phyloP scores from a whole-genome alignment of 2,888 invertebrate genomes.

The Abscondita cerata region DNA sequence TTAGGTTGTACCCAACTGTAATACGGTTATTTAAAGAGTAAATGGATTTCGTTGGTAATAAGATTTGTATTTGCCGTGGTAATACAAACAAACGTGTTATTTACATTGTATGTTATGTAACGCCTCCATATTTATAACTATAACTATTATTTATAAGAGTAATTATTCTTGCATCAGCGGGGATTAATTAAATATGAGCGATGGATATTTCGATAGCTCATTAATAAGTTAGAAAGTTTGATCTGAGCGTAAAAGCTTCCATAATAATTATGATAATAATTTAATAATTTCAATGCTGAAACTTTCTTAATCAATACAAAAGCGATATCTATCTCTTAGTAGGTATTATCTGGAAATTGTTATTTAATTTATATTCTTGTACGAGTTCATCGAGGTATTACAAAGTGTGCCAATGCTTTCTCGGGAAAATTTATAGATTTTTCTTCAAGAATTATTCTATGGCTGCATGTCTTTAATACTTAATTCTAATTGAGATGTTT shows the following conservation, averaged over 20 bases:
- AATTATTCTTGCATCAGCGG: neutral
- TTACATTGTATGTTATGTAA: neutral
- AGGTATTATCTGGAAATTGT: too few species aligned
- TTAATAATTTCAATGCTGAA: neutral
- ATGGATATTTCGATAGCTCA: neutral
- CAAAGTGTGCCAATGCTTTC: too few species aligned
- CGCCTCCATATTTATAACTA: too few species aligned
- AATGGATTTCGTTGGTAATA: constrained; percentile 15
- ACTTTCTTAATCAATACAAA: too few species aligned
- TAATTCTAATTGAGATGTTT: too few species aligned
- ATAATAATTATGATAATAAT: neutral
- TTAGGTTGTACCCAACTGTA: constrained; percentile 19
- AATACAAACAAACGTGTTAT: neutral
- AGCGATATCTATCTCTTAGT: too few species aligned
- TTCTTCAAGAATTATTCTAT: too few species aligned
- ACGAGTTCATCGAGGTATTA: too few species aligned
- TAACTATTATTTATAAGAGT: too few species aligned
- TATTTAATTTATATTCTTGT: too few species aligned
- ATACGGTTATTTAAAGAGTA: constrained; percentile 22
- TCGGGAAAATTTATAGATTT: too few species aligned
- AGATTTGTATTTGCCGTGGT: constrained; percentile 3
- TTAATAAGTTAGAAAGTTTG: constrained; percentile 4
- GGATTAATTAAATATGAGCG: neutral
- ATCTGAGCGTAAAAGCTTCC: neutral
- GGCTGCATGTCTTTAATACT: too few species aligned